Percentiles rank a stretch among this genome's conserved stretches.
These are phyloP conservation scores for Hippolais icterina DNA, from an alignment of 2,113 vertebrate genomes.

Conservation along the genomic window DNA sequence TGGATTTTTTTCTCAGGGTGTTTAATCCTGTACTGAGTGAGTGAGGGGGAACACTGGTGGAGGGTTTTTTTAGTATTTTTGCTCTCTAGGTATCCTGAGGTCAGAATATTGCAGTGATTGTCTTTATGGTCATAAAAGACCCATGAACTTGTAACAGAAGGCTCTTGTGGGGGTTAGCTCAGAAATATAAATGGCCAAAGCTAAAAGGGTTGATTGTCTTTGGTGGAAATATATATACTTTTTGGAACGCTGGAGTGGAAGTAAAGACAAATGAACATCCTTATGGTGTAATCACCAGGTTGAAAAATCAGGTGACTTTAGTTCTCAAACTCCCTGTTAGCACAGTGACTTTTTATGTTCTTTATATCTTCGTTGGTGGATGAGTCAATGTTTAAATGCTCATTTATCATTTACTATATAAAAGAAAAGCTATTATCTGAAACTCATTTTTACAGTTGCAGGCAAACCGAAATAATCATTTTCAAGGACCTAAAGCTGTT, in stretches of 20 bases:
- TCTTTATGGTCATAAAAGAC: conserved; percentile 45
- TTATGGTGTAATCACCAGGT: conserved; percentile 72
- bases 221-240: conserved; percentile 70
- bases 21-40: not conserved
- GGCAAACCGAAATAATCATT: conserved; percentile 81
- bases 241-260: conserved; percentile 61
- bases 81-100: not conserved
- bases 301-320: conserved; percentile 78
- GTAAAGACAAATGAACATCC: conserved; percentile 75
- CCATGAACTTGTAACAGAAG: conserved; percentile 49
- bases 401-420: conserved; percentile 80
- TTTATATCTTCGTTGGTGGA: conserved; percentile 77
- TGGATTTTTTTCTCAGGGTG: not conserved
- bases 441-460: conserved; percentile 80
- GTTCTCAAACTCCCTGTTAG: conserved; percentile 75
- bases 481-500: conserved; percentile 81
- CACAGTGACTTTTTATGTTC: conserved; percentile 75
- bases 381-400: conserved; percentile 79
- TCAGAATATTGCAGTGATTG: not conserved
- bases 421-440: conserved; percentile 83
- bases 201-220: conserved; percentile 73
- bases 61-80: not conserved
- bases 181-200: conserved; percentile 61
- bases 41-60: not conserved
- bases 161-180: conserved; percentile 12